Evolutionary conservation across 2,888 invertebrate genomes (phyloP).

Genomic region (Melieria omissa): DNA sequence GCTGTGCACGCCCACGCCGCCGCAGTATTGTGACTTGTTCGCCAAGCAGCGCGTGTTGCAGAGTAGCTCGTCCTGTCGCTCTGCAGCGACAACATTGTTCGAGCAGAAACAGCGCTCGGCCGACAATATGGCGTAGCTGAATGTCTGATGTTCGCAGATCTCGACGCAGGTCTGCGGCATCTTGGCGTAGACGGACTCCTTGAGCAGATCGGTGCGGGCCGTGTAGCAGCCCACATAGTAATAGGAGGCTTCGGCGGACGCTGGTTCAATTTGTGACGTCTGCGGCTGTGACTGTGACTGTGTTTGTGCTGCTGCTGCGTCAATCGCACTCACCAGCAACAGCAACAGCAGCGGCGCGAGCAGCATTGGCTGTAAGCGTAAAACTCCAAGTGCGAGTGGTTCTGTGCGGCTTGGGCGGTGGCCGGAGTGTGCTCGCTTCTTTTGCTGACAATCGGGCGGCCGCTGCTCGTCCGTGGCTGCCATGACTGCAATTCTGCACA

Average conservation of each 20-base stretch:
- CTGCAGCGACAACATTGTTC: constrained; percentile 51
- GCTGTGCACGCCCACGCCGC: constrained; percentile 74
- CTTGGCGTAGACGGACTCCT: constrained; percentile 59
- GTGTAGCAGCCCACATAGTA: constrained; percentile 63
- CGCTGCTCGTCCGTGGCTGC: constrained; percentile 34
- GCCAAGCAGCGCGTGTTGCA: constrained; percentile 73
- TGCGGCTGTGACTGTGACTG: background rate
- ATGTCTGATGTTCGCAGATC: constrained; percentile 59
- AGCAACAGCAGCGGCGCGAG: constrained; percentile 38
- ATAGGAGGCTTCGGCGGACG: constrained; percentile 47
- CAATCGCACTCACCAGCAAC: constrained; percentile 17
- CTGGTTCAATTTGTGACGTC: constrained; percentile 16
- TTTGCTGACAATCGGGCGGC: constrained; percentile 37
- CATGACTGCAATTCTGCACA: constrained; percentile 16
- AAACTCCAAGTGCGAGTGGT: background rate
- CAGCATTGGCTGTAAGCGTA: background rate
- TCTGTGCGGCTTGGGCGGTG: constrained; percentile 50
- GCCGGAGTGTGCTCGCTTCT: constrained; percentile 44
- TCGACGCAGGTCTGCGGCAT: constrained; percentile 62
- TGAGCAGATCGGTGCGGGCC: constrained; percentile 58
- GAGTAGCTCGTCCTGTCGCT: constrained; percentile 66
- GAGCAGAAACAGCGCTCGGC: constrained; percentile 62
- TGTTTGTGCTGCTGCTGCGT: background rate
- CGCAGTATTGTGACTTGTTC: constrained; percentile 74
- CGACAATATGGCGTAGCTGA: constrained; percentile 60